A percentile compares a stretch with the other conserved stretches of the same genome.
Conservation (phyloP, 2,113 vertebrate genomes). For the Dicrurus megarhynchus region DNA sequence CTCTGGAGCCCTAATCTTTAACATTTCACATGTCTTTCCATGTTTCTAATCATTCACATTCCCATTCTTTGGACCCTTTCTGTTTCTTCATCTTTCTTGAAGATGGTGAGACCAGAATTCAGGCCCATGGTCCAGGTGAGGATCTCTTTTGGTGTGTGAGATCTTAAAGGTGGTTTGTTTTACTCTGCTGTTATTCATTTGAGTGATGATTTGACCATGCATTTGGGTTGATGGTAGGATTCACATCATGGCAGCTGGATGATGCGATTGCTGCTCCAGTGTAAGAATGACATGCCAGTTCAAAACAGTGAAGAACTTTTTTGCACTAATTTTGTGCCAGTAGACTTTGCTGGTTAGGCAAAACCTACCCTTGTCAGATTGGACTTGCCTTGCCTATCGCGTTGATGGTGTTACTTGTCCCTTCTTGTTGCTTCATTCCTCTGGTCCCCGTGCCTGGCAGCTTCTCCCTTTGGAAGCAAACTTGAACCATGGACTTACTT, state of each 20-base stretch:
- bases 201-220: not conserved
- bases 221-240: not conserved
- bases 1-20: not conserved
- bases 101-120: not conserved
- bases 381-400: not conserved
- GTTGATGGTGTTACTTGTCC: not conserved
- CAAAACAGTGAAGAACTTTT: not conserved
- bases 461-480: not conserved
- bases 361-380: rapidly evolving
- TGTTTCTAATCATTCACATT: not conserved
- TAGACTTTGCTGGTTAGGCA: not conserved
- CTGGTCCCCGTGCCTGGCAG: rapidly evolving
- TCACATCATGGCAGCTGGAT: not conserved
- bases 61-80: not conserved
- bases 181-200: not conserved
- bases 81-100: not conserved
- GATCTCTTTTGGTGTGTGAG: not conserved
- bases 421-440: not conserved
- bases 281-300: not conserved
- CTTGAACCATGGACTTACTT: not conserved
- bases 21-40: not conserved
- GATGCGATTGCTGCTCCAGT: not conserved
- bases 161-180: not conserved
- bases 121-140: not conserved
- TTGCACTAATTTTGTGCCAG: not conserved